Base-by-base conservation (phyloP, 2,113 vertebrate species). In the Salvelinus sp. region DNA sequence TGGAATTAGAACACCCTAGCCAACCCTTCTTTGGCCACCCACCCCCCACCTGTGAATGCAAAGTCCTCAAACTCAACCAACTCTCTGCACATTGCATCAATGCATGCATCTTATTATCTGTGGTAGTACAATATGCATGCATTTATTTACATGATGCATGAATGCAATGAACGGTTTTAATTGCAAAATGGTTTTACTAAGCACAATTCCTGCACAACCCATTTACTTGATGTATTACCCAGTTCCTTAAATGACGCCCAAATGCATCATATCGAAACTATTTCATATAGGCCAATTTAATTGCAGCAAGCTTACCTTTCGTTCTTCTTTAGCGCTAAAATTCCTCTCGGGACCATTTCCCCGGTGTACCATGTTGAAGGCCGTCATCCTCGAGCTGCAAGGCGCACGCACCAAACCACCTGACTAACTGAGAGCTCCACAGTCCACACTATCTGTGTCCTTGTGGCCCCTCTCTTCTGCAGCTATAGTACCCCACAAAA, bases 321-420 rank as follows among this genome's bases (percentile, higher is more conserved):
- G 69, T 44, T 90, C 88, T 57, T 87, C 87, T 78, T 90, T 90
- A n/a, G 87, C 77, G 74, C 69, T 88, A 75, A 74, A 80, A 68
- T 72, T 85, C 57, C 85, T 87, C 47, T 90, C 88, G 2, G 82
- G 69, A 44, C 73, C 77, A n/a, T 73, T 86, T 28, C 79, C 80
- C n/a, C 73, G 76, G 20, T 73, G 85, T 38, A 78, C 80, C 25
- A 76, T 70, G 47, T 77, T 87, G 28, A 82, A 88, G 6, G 88
- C 85, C 71, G 88, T 90, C 85, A 88, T 90, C 23, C 13, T 79
- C 64, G 20, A 20, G 18, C 6, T 48, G 44, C 9, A 20, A 33
- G 16, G 28, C 30, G 28, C 66, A 20, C 16, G 66, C 66, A 47
- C 5, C 68, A 47, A 27, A 69, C 33, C 68, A 22, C 27, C 28